These are phyloP conservation scores for Conomelus anceps DNA, from an alignment of 2,888 invertebrate genomes.

Conservation along the genomic window DNA sequence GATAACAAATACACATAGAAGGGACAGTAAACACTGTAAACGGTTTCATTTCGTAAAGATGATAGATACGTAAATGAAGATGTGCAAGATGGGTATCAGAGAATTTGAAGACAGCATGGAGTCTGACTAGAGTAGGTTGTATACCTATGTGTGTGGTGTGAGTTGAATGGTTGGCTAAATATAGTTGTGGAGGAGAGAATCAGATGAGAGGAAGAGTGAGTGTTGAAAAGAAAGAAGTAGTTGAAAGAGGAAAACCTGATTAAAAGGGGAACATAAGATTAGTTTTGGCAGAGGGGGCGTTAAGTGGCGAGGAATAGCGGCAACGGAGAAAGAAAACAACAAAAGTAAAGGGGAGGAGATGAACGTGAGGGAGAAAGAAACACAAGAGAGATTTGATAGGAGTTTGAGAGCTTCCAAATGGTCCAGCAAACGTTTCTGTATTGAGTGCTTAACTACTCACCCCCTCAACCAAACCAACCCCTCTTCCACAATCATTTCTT, in stretches of 20 bases:
- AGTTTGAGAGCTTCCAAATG: not conserved
- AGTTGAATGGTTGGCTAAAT: not conserved
- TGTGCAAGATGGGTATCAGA: not conserved
- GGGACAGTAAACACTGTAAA: not conserved
- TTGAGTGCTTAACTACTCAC: not conserved
- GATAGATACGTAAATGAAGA: not conserved
- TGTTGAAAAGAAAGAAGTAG: not conserved
- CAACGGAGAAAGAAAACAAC: not conserved
- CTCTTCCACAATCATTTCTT: not conserved
- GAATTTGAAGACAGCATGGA: not conserved
- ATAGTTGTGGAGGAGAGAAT: too few relatives aligned
- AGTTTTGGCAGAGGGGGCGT: not conserved
- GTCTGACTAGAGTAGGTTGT: not conserved
- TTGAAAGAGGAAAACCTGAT: not conserved
- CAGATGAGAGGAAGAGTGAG: not conserved
- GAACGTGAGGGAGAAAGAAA: slow-evolving; percentile 3
- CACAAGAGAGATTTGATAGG: slow-evolving; percentile 7
- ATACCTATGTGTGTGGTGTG: not conserved
- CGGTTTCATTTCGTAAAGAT: not conserved
- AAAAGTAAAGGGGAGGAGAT: not conserved
- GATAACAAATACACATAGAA: not conserved
- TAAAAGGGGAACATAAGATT: not conserved
- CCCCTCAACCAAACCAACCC: not conserved
- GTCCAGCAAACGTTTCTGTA: not conserved
- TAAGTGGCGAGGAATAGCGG: not conserved